Evolutionary conservation across 2,113 vertebrate species (phyloP).

Genomic region (Ceyx cyanopectus): DNA sequence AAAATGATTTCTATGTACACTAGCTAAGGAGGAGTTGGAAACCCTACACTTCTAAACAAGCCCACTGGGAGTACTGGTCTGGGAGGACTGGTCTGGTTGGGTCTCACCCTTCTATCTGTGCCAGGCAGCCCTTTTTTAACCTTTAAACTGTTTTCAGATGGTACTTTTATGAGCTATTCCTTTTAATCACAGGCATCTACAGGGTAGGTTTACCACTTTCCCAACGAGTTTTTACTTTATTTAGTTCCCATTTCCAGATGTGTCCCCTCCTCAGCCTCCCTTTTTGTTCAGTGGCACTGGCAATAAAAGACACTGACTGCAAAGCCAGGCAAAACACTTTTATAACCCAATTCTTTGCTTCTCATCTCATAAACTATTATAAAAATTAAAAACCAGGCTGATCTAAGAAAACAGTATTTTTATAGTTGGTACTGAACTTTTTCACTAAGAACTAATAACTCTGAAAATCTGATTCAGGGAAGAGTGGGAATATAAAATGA

Average conservation of each 20-base stretch:
- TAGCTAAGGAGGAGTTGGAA: background rate
- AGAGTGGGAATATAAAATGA: background rate
- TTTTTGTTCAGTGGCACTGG: constrained; percentile 9
- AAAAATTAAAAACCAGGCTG: background rate
- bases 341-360: background rate
- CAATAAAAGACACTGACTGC: constrained; percentile 37
- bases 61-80: background rate
- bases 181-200: constrained; percentile 35
- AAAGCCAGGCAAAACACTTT: constrained; percentile 3
- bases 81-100: background rate
- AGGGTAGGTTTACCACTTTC: constrained; percentile 37
- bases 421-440: background rate
- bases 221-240: constrained; percentile 54
- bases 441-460: background rate
- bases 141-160: constrained; percentile 48
- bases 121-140: background rate
- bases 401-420: background rate
- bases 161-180: constrained; percentile 33
- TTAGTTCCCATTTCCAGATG: constrained; percentile 61
- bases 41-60: background rate
- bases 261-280: background rate
- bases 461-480: background rate
- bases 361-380: background rate
- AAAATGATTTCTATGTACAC: background rate
- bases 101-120: background rate